Conservation (phyloP, 2,113 vertebrate genomes). For the Lagopus muta region DNA sequence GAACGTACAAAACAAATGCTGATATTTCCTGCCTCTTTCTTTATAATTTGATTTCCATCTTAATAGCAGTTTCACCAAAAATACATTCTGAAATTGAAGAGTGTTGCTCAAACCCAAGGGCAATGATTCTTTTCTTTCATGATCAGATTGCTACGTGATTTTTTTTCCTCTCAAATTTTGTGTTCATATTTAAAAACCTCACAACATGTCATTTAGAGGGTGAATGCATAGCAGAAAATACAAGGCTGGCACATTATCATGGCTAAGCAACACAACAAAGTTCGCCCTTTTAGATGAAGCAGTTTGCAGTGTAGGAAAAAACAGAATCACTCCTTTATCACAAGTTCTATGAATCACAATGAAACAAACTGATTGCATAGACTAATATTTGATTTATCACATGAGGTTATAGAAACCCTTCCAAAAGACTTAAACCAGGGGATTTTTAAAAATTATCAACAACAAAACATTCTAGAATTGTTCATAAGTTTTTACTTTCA, state of each 20-base stretch:
- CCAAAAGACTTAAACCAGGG: neutral
- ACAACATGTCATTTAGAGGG: neutral
- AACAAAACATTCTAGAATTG: neutral
- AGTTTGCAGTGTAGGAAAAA: neutral
- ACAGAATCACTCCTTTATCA: neutral
- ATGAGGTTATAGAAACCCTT: conserved; percentile 34
- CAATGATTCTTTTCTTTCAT: neutral
- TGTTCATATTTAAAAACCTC: neutral
- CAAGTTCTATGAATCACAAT: neutral
- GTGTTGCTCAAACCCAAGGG: neutral
- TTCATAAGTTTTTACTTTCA: neutral
- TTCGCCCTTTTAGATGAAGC: neutral
- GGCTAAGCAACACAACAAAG: neutral
- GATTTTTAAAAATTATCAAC: neutral
- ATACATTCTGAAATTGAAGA: neutral
- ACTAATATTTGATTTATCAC: neutral
- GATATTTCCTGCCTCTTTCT: neutral
- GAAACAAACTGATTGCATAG: neutral
- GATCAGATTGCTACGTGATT: neutral
- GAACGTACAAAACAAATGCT: neutral
- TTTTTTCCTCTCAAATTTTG: neutral
- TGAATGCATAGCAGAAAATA: neutral
- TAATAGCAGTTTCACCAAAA: neutral
- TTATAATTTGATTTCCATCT: neutral
- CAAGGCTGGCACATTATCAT: neutral